phyloP scores from a whole-genome alignment of 2,888 invertebrate species.

The Torymus texanus region DNA sequence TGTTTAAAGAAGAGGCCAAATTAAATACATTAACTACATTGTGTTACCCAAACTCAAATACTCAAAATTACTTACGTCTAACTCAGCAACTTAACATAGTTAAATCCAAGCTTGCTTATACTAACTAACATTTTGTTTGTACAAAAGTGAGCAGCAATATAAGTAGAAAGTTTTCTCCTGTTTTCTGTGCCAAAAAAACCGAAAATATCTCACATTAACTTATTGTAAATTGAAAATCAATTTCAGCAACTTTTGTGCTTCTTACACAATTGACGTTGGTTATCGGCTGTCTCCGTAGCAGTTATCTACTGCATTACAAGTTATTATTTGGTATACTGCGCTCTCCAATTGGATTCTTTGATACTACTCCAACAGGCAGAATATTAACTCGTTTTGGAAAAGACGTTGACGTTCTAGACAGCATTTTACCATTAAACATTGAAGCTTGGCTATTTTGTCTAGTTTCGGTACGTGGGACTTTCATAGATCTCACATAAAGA shows the following conservation, averaged over 20 bases:
- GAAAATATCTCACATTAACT: slow-evolving; percentile 37
- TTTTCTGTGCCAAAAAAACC: slow-evolving; percentile 35
- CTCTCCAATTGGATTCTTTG: slow-evolving; percentile 85
- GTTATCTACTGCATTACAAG: slow-evolving; percentile 79
- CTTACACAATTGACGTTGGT: slow-evolving; percentile 69
- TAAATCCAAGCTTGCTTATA: slow-evolving; percentile 39
- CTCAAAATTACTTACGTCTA: slow-evolving; percentile 24
- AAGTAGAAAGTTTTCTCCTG: slow-evolving; percentile 35
- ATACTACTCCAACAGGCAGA: slow-evolving; percentile 87
- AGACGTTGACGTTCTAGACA: slow-evolving; percentile 85
- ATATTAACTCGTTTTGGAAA: slow-evolving; percentile 87
- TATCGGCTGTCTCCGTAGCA: slow-evolving; percentile 72
- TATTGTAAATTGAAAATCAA: slow-evolving; percentile 60
- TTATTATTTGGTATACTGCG: slow-evolving; percentile 82
- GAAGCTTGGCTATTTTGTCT: slow-evolving; percentile 79
- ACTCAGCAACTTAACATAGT: slow-evolving; percentile 18
- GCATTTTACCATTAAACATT: slow-evolving; percentile 83
- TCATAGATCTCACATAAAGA: slow-evolving; percentile 53
- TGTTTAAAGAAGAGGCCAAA: background rate
- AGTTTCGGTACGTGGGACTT: slow-evolving; percentile 71
- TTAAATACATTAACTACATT: slow-evolving; percentile 2
- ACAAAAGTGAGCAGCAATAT: slow-evolving; percentile 39
- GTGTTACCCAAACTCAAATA: slow-evolving; percentile 32
- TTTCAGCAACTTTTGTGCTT: slow-evolving; percentile 72
- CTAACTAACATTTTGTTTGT: slow-evolving; percentile 40